phyloP scores from a whole-genome alignment of 1,140 invertebrate species.

The Ylistrum balloti region DNA sequence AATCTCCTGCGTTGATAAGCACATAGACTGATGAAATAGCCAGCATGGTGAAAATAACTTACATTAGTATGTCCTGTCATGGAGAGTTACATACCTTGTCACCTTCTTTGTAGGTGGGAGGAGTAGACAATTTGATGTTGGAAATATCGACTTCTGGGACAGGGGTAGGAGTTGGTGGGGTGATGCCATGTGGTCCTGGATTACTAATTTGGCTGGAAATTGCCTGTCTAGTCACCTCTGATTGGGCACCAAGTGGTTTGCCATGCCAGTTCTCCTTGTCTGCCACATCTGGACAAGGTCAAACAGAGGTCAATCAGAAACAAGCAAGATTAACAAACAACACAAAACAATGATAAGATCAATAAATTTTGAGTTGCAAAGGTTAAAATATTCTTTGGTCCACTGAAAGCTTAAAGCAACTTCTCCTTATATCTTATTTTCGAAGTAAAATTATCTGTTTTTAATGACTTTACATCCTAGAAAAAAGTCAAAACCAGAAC shows the following conservation, averaged over 20 bases:
- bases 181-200: constrained; percentile 65
- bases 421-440: too few species aligned
- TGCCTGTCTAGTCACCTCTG: constrained; percentile 85
- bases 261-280: constrained; percentile 98
- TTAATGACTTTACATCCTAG: too few species aligned
- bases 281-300: constrained; percentile 87
- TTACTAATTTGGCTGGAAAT: constrained; percentile 86
- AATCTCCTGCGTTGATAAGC: too few species aligned
- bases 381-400: not conserved
- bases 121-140: constrained; percentile 86
- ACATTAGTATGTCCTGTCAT: too few species aligned
- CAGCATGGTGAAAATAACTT: too few species aligned
- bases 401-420: too few species aligned
- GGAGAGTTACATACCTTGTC: constrained; percentile 79
- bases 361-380: not conserved
- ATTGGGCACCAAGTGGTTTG: constrained; percentile 94
- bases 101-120: constrained; percentile 91
- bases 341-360: not conserved
- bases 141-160: constrained; percentile 63
- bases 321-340: not conserved
- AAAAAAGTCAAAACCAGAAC: too few species aligned
- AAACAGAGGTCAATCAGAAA: not conserved
- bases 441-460: too few species aligned
- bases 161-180: constrained; percentile 58
- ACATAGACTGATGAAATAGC: too few species aligned